phyloP scores from a whole-genome alignment of 2,113 vertebrate species.

The Triplophysa siluroides region DNA sequence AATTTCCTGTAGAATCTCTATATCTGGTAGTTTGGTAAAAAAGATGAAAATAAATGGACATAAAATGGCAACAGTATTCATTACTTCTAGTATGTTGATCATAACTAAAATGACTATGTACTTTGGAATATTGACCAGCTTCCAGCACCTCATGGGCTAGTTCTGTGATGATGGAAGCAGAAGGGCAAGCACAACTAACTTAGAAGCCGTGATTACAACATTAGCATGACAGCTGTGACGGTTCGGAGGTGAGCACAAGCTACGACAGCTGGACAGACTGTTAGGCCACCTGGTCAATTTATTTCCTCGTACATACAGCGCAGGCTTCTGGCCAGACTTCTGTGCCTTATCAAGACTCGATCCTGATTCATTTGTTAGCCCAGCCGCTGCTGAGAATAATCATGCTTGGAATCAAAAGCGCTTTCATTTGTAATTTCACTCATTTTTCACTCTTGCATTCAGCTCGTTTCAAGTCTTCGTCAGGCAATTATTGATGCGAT shows the following conservation, averaged over 20 bases:
- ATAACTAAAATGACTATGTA: background rate
- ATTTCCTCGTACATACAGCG: background rate
- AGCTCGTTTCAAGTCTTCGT: background rate
- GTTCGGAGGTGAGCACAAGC: slow-evolving; percentile 33
- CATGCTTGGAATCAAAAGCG: slow-evolving; percentile 27
- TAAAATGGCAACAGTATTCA: too few relatives aligned
- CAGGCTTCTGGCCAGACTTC: slow-evolving; percentile 14
- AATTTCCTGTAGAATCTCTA: too few relatives aligned
- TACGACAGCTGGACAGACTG: slow-evolving; percentile 42
- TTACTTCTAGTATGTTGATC: too few relatives aligned
- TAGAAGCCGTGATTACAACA: slow-evolving; percentile 38
- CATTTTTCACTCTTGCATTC: background rate
- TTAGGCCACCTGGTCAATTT: slow-evolving; percentile 37
- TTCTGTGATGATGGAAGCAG: background rate
- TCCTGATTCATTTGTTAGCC: slow-evolving; percentile 19
- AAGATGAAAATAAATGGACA: too few relatives aligned
- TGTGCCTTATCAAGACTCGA: slow-evolving; percentile 24
- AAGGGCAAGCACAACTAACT: slow-evolving; percentile 21
- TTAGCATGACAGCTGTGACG: slow-evolving; percentile 10
- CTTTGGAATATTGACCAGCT: background rate
- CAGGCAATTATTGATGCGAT: background rate
- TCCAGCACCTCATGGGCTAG: background rate
- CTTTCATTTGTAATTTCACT: slow-evolving; percentile 39
- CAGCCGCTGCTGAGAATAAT: slow-evolving; percentile 12
- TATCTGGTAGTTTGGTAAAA: too few relatives aligned